These are phyloP conservation scores for Habropoda laboriosa DNA, from an alignment of 1,140 invertebrate species.

Conservation along the genomic window DNA sequence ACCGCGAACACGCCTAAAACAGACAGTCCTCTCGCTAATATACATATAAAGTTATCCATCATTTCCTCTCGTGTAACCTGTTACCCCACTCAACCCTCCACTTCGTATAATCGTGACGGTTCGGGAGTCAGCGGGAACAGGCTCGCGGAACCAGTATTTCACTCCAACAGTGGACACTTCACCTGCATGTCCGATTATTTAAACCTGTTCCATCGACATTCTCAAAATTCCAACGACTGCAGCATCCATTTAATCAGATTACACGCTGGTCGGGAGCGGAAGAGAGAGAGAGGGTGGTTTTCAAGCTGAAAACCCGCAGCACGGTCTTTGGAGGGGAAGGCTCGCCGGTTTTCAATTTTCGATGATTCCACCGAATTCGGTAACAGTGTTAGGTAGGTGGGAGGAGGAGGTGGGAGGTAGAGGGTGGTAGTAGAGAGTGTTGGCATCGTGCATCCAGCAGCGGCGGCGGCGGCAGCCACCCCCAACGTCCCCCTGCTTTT, in stretches of 20 bases:
- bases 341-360: conserved; percentile 80
- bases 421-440: conserved; percentile 43
- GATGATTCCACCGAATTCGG: conserved; percentile 80
- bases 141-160: conserved; percentile 33
- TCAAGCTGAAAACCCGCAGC: conserved; percentile 27
- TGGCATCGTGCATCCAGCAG: conserved; percentile 57
- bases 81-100: background rate
- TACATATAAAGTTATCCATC: background rate
- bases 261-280: conserved; percentile 1
- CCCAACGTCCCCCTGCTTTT: conserved; percentile 36
- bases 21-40: background rate
- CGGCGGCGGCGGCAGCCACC: conserved; percentile 16
- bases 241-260: conserved; percentile 55
- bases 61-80: conserved; percentile 13
- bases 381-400: conserved; percentile 75
- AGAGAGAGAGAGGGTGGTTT: conserved; percentile 33
- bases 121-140: conserved; percentile 11
- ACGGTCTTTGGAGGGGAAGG: background rate
- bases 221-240: too few species aligned
- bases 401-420: conserved; percentile 14
- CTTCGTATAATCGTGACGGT: background rate
- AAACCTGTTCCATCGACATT: conserved; percentile 40
- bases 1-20: background rate
- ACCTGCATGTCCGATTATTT: conserved; percentile 16
- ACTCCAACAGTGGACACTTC: conserved; percentile 10